phyloP scores from a whole-genome alignment of 1,140 invertebrate genomes.

The Panulirus ornatus region DNA sequence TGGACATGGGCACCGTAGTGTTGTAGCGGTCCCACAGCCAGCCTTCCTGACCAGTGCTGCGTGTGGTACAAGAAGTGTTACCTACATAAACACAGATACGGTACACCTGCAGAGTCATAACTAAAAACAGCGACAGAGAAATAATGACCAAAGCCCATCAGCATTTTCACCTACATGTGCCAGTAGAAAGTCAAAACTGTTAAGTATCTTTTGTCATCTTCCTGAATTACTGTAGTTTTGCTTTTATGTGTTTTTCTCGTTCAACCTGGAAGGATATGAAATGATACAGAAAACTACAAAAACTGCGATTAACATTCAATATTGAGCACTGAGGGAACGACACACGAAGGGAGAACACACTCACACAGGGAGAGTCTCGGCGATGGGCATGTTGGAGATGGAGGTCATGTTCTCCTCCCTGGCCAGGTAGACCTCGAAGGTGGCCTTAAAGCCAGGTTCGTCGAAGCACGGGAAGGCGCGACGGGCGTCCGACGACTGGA shows the following conservation, averaged over 20 bases:
- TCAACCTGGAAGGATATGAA: no score
- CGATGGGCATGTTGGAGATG: conserved; percentile 66
- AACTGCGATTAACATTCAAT: background rate
- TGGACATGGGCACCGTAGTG: conserved; percentile 88
- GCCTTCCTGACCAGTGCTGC: conserved; percentile 80
- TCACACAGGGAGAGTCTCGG: conserved; percentile 40
- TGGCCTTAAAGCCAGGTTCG: conserved; percentile 76
- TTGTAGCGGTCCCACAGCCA: conserved; percentile 88
- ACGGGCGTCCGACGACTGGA: conserved; percentile 82
- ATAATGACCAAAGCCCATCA: no score
- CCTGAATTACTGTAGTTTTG: no score
- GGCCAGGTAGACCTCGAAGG: conserved; percentile 79
- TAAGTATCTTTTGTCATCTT: no score
- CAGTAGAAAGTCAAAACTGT: no score
- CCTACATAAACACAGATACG: no score
- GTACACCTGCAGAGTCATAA: no score
- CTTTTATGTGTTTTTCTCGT: no score
- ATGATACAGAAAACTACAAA: no score
- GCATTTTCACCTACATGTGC: no score
- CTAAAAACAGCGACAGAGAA: no score
- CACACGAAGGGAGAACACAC: background rate
- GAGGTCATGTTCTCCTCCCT: conserved; percentile 40
- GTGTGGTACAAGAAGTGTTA: no score
- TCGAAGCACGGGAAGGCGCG: conserved; percentile 55
- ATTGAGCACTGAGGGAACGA: background rate